Evolutionary conservation across 2,888 invertebrate species (phyloP).

Genomic region (Hyppa rectilinea): DNA sequence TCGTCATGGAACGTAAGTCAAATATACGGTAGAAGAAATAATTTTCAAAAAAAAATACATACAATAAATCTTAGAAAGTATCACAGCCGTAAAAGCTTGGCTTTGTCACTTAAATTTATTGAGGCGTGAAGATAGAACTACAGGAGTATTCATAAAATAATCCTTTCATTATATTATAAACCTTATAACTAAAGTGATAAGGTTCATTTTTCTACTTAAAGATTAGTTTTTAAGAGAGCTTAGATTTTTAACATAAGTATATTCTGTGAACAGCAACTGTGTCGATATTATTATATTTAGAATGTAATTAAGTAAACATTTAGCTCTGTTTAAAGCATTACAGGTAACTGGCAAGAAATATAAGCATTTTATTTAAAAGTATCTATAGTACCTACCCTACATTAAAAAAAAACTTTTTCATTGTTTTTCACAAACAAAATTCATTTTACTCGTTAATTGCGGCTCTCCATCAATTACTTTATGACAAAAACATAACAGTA

Average conservation of each 20-base stretch:
- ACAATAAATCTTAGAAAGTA: slow-evolving; percentile 53
- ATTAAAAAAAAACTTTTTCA: no score
- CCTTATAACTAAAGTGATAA: slow-evolving; percentile 37
- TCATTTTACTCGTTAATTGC: slow-evolving; percentile 1
- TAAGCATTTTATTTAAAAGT: slow-evolving; percentile 6
- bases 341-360: slow-evolving; percentile 47
- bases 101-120: slow-evolving; percentile 65
- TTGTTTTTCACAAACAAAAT: no score
- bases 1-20: slow-evolving; percentile 31
- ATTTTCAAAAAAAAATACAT: slow-evolving; percentile 32
- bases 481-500: neutral
- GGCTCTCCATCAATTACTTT: neutral
- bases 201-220: slow-evolving; percentile 46
- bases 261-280: slow-evolving; percentile 8
- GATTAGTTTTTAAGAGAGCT: slow-evolving; percentile 37
- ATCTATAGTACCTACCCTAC: neutral
- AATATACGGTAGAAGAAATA: slow-evolving; percentile 8
- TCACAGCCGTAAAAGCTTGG: slow-evolving; percentile 77
- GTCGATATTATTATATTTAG: slow-evolving; percentile 15
- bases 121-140: slow-evolving; percentile 40
- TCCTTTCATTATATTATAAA: slow-evolving; percentile 30
- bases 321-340: slow-evolving; percentile 31
- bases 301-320: slow-evolving; percentile 38
- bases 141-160: slow-evolving; percentile 25
- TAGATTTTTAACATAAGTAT: neutral